Evolutionary conservation across 1,140 invertebrate genomes (phyloP).

Genomic region (Euura lappo): DNA sequence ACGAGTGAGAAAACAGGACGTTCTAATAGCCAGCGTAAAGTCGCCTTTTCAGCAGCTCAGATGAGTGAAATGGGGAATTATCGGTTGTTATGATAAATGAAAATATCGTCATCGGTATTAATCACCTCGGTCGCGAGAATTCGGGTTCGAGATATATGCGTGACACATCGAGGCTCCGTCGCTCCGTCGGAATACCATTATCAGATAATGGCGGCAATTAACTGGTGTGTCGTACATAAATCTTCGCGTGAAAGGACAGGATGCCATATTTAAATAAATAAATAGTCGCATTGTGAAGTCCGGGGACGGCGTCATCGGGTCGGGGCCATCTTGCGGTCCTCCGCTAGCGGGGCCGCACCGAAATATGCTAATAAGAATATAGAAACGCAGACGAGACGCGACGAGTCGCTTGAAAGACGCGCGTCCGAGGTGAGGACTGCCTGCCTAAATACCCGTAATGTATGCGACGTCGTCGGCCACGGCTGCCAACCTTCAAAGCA

Average conservation of each 20-base stretch:
- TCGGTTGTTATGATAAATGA: neutral
- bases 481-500: slow-evolving; percentile 10
- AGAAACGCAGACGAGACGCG: slow-evolving; percentile 12
- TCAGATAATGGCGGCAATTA: slow-evolving; percentile 50
- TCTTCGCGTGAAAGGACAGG: slow-evolving; percentile 50
- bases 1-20: too few relatives aligned
- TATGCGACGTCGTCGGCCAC: slow-evolving; percentile 8
- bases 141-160: slow-evolving; percentile 22
- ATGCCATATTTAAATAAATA: slow-evolving; percentile 52
- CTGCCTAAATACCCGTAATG: slow-evolving; percentile 15
- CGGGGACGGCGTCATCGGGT: slow-evolving; percentile 38
- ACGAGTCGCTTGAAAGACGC: slow-evolving; percentile 8
- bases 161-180: slow-evolving; percentile 21
- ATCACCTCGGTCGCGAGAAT: slow-evolving; percentile 19
- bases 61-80: too few relatives aligned
- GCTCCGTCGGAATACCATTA: slow-evolving; percentile 48
- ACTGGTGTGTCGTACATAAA: slow-evolving; percentile 47
- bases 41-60: too few relatives aligned
- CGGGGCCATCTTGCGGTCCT: slow-evolving; percentile 24
- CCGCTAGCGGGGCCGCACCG: slow-evolving; percentile 24
- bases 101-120: slow-evolving; percentile 14
- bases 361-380: slow-evolving; percentile 45
- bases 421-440: slow-evolving; percentile 6
- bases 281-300: slow-evolving; percentile 43
- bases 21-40: too few relatives aligned